Evolutionary conservation across 2,888 invertebrate genomes (phyloP).

Genomic region (Cepaea hortensis): DNA sequence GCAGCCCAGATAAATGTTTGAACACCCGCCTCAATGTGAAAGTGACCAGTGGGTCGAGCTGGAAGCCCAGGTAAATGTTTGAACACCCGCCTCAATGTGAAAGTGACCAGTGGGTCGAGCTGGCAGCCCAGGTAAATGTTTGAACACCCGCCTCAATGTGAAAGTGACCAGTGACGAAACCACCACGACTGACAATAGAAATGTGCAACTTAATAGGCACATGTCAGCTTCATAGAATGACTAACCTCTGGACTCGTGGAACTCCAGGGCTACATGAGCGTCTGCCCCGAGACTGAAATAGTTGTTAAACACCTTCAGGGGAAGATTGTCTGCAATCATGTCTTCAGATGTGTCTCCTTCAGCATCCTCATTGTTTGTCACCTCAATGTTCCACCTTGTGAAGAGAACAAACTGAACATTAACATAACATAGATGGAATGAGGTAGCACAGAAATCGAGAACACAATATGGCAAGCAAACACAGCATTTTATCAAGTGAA

Average conservation of each 20-base stretch:
- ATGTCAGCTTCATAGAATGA: background rate
- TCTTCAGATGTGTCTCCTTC: constrained; percentile 81
- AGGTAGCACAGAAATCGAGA: too few species aligned
- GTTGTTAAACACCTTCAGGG: constrained; percentile 97
- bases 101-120: background rate
- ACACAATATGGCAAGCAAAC: too few species aligned
- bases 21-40: too few species aligned
- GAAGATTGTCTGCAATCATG: constrained; percentile 80
- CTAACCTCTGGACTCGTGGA: constrained; percentile 91
- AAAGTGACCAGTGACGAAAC: background rate
- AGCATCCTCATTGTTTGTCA: constrained; percentile 86
- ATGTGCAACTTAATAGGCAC: too few species aligned
- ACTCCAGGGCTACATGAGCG: constrained; percentile 97
- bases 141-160: too few species aligned
- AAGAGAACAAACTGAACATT: background rate
- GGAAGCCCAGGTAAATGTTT: too few species aligned
- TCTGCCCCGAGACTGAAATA: constrained; percentile 99
- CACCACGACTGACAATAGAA: too few species aligned
- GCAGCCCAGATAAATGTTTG: too few species aligned
- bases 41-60: background rate
- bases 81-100: too few species aligned
- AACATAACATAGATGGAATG: too few species aligned
- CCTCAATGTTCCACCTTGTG: constrained; percentile 89
- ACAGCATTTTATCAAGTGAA: too few species aligned
- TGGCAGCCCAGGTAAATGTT: too few species aligned